Evolutionary conservation across 2,113 vertebrate species (phyloP).

Genomic region (Leptodactylus fuscus): DNA sequence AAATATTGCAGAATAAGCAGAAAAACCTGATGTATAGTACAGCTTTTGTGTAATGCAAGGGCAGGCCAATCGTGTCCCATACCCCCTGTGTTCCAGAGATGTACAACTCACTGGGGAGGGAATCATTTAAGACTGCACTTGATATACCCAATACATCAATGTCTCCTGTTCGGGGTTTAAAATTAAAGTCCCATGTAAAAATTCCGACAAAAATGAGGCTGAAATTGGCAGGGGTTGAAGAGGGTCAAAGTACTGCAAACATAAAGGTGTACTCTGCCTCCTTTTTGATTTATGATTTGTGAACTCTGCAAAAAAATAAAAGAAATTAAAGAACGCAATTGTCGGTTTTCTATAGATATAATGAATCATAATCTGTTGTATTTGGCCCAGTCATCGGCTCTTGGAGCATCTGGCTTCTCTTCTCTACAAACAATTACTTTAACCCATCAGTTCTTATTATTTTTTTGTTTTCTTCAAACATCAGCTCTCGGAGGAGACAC

Average conservation of each 20-base stretch:
- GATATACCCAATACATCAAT: constrained; percentile 99
- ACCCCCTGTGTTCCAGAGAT: constrained; percentile 80
- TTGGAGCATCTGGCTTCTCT: neutral
- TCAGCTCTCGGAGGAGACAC: neutral
- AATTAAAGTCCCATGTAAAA: constrained; percentile 99
- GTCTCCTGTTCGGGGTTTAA: constrained; percentile 89
- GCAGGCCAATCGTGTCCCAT: constrained; percentile 84
- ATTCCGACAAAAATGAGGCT: constrained; percentile 97
- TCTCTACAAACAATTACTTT: constrained; percentile 26
- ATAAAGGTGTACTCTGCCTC: constrained; percentile 77
- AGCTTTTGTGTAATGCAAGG: constrained; percentile 83
- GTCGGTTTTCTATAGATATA: constrained; percentile 65
- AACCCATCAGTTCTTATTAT: neutral
- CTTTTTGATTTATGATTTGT: constrained; percentile 81
- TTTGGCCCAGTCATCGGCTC: neutral
- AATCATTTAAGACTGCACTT: constrained; percentile 93
- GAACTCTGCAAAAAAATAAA: constrained; percentile 61
- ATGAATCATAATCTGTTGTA: constrained; percentile 62
- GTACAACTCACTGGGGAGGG: constrained; percentile 86
- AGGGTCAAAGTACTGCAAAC: constrained; percentile 84
- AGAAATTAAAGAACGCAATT: constrained; percentile 57
- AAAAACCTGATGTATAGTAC: constrained; percentile 56
- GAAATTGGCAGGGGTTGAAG: constrained; percentile 95
- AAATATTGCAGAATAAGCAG: constrained; percentile 64
- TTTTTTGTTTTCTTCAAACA: neutral